A percentile compares a stretch with the other conserved stretches of the same genome.
Conservation (phyloP, 2,888 invertebrate genomes). For the Nomada hirtipes region DNA sequence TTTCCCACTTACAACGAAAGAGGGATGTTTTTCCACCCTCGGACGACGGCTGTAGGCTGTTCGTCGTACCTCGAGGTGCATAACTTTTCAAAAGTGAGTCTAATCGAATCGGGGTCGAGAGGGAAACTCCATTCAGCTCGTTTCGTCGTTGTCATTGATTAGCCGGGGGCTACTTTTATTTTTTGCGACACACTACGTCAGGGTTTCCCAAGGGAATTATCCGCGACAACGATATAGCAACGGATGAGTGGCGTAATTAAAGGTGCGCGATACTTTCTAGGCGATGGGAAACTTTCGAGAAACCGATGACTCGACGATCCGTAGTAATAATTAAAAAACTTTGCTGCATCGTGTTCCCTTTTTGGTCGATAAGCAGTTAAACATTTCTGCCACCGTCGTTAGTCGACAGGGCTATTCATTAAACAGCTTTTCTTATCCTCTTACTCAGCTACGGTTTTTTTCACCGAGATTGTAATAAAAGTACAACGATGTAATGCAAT, state of each 20-base stretch:
- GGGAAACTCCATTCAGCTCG: slow-evolving; percentile 38
- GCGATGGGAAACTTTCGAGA: neutral
- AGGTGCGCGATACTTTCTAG: slow-evolving; percentile 45
- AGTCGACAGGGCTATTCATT: neutral
- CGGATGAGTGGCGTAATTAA: slow-evolving; percentile 65
- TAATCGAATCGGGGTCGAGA: slow-evolving; percentile 9
- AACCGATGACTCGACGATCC: slow-evolving; percentile 32
- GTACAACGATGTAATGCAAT: too few relatives aligned
- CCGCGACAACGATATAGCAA: slow-evolving; percentile 47
- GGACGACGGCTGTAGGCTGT: too few relatives aligned
- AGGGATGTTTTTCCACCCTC: neutral
- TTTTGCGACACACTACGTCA: slow-evolving; percentile 31
- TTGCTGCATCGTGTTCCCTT: neutral
- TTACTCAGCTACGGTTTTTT: too few relatives aligned
- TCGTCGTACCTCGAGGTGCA: neutral
- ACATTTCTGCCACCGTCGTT: neutral
- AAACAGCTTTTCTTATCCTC: neutral
- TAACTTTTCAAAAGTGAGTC: slow-evolving; percentile 14
- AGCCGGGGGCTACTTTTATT: slow-evolving; percentile 31
- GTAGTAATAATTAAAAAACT: slow-evolving; percentile 51
- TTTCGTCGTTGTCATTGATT: slow-evolving; percentile 53
- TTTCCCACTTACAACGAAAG: neutral
- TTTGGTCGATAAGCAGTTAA: neutral
- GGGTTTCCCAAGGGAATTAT: slow-evolving; percentile 60
- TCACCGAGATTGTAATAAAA: too few relatives aligned